Evolutionary conservation across 2,888 invertebrate genomes (phyloP), one percentile per base, ranked within the genome.

Genomic region (Phymatocera aterrima): DNA sequence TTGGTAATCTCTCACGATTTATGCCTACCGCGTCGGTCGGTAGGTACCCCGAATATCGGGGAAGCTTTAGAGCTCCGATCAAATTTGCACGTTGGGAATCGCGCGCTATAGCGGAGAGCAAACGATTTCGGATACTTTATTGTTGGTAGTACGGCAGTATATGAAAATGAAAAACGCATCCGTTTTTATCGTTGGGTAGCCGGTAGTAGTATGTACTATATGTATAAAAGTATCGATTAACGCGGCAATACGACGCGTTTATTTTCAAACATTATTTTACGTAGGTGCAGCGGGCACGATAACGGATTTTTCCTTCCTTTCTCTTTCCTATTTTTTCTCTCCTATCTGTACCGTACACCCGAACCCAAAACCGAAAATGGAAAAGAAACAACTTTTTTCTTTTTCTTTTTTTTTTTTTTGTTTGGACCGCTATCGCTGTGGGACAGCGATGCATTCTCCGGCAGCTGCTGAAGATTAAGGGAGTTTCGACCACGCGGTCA

Each of bases 1-100:
- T 81, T 77, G 78, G 74, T 77, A 75, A 75, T 75, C 54, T 75
- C 75, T 48, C 12, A 28, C 75, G 81, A 80, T 77, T 80, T 80
- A 79, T 79, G 60, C 48, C 34, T 28, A 65, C 64, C 78, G 77
- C 79, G 40, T 65, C 12, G 46, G 28, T 28, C 24, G 12, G 60
- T 51, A 51, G 3, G 24, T 68, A 31, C 48, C 43, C n/a, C n/a
- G n/a, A n/a, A n/a, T n/a, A n/a, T n/a, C n/a, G n/a, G 4, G 57
- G 28, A 57, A 75, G 75, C 57, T 75, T 57, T 75, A 31, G 43
- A 75, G 24, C 43, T 54, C 18, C 75, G 75, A 75, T 75, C 57
- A 75, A 75, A 75, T 75, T 75, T 60, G 12, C 68, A 68, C 68
- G 68, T 46, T 68, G 12, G 18, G 40, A 46, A 40, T 68, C 40